Base-by-base conservation (phyloP, 2,797 vertebrate species). In the Pelochelys cantorii region DNA sequence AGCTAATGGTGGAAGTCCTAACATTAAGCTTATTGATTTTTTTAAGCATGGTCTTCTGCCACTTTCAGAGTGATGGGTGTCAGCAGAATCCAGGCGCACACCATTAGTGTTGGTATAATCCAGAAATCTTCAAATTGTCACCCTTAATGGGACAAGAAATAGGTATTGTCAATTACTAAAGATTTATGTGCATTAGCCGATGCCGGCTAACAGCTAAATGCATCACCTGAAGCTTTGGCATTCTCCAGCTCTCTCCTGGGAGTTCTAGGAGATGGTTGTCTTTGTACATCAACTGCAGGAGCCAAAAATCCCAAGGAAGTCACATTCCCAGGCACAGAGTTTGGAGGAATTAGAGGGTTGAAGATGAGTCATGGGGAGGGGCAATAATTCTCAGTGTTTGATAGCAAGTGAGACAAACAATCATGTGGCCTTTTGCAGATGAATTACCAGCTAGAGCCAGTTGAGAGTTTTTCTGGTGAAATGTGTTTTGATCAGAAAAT, bases 141-240 rank as follows among this genome's bases (percentile, higher is more conserved):
- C 79, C 95, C 71, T 79, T 96, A 96, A 96, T 92, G 93, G 95
- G 96, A 97, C 86, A 96, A 96, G 87, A 96, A 96, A 93, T 87
- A 85, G 79, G 79, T 95, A 91, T 90, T 95, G 87, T 90, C 94
- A 96, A 95, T 90, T 91, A 87, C 91, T 85, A 88, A 92, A 90
- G 96, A 89, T 97, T 95, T 95, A 95, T 93, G 94, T 94, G 88
- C 93, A 96, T 93, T 84, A 77, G 55, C 75, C 62, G 77, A 83
- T 93, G 90, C 79, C 81, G 71, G 60, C 62, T 96, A 89, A 95
- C 89, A 95, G 90, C 92, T 91, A 90, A 79, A 90, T 94, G 87
- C 87, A 84, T 95, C 86, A 94, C 94, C 86, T 93, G 85, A 75
- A 77, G 82, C 86, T 90, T 88, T 93, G 81, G 86, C 54, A 62